phyloP scores from a whole-genome alignment of 2,888 invertebrate species.

The Calliopum simillimum region DNA sequence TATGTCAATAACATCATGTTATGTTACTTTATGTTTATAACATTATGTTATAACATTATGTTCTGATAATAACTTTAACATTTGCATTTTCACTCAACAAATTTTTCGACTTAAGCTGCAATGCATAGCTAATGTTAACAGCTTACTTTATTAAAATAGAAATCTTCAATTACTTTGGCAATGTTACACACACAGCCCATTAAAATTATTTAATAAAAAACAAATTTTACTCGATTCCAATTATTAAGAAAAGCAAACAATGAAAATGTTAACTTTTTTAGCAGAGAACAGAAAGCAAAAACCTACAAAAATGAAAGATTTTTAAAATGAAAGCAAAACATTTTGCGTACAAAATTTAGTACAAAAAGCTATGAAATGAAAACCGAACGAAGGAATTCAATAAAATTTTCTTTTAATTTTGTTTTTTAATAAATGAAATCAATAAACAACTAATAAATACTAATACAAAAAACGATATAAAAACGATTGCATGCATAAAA shows the following conservation, averaged over 20 bases:
- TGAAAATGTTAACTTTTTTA: slow-evolving; percentile 27
- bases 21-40: too few species aligned
- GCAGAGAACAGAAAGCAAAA: slow-evolving; percentile 17
- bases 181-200: too few species aligned
- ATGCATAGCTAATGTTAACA: too few species aligned
- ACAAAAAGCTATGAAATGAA: slow-evolving; percentile 19
- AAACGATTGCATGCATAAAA: slow-evolving; percentile 3
- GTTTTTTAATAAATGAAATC: slow-evolving; percentile 5
- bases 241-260: slow-evolving; percentile 36
- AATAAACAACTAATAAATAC: slow-evolving; percentile 2
- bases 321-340: slow-evolving; percentile 6
- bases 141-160: too few species aligned
- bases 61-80: too few species aligned
- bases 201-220: too few species aligned
- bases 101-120: too few species aligned
- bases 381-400: slow-evolving; percentile 8
- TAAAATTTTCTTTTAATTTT: slow-evolving; percentile 7
- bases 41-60: too few species aligned
- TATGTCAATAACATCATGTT: too few species aligned
- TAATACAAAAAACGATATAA: slow-evolving; percentile 13
- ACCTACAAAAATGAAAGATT: not conserved
- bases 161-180: too few species aligned
- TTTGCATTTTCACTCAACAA: too few species aligned
- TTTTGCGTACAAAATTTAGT: slow-evolving; percentile 36
- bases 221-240: too few species aligned